These are phyloP conservation scores for Heliocidaris tuberculata DNA, from an alignment of 35 echinoderm and acorn worm species.

Conservation along the genomic window DNA sequence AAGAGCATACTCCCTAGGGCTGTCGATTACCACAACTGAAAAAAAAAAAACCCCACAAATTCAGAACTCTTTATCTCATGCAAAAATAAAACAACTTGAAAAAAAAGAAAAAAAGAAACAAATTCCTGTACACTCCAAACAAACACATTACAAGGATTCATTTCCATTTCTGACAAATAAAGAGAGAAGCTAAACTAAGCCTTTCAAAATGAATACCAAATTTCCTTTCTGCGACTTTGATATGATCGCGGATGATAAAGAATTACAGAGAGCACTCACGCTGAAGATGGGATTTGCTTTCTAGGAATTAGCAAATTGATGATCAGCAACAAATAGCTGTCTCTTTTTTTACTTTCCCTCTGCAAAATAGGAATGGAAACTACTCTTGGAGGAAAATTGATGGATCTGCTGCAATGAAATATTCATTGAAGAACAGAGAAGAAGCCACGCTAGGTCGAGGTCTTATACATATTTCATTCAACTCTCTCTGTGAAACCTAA, in stretches of 20 bases:
- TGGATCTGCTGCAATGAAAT: background rate
- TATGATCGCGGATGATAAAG: background rate
- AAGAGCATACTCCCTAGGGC: background rate
- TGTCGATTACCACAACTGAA: background rate
- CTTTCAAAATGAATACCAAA: background rate
- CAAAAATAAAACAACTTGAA: background rate
- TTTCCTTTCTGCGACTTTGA: background rate
- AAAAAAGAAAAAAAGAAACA: background rate
- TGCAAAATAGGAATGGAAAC: background rate
- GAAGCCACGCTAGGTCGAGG: background rate
- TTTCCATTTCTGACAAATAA: background rate
- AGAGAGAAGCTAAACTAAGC: background rate
- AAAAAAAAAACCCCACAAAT: background rate
- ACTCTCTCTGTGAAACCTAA: background rate
- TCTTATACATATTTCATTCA: background rate
- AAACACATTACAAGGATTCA: background rate
- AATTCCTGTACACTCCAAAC: background rate
- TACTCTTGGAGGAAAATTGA: background rate
- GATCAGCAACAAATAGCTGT: background rate
- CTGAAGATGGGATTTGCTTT: background rate
- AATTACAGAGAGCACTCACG: background rate
- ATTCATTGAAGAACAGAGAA: conserved; percentile 9
- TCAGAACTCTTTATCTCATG: background rate
- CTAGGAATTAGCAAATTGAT: background rate
- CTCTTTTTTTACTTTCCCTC: background rate